These are phyloP conservation scores for Laodelphax striatellus DNA, from an alignment of 1,140 invertebrate species.

Conservation along the genomic window DNA sequence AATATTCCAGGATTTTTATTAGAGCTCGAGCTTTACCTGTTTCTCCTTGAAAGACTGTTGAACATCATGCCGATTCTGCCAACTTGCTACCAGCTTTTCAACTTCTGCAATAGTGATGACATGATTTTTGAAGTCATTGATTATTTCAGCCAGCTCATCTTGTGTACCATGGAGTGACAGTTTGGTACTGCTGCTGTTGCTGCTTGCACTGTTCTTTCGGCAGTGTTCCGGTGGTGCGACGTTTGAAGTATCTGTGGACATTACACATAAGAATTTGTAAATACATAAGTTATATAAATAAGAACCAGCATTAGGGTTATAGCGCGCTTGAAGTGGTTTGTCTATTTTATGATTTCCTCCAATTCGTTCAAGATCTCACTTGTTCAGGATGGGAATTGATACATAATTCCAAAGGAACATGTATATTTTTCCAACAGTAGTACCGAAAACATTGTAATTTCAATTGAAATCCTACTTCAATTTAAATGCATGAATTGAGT, in stretches of 20 bases:
- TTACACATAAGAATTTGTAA: not conserved
- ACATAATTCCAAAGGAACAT: not conserved
- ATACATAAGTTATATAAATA: too few species aligned
- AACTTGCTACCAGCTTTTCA: slow-evolving; percentile 70
- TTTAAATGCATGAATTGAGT: too few species aligned
- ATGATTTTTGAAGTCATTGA: slow-evolving; percentile 82
- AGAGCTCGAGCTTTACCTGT: slow-evolving; percentile 31
- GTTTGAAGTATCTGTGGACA: slow-evolving; percentile 1
- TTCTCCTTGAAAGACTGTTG: slow-evolving; percentile 76
- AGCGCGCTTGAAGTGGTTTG: too few species aligned
- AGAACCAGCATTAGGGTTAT: too few species aligned
- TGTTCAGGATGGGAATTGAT: too few species aligned
- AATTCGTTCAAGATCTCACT: too few species aligned
- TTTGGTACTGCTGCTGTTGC: slow-evolving; percentile 15
- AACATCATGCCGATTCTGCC: slow-evolving; percentile 73
- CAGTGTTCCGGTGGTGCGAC: not conserved
- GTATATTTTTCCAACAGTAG: too few species aligned
- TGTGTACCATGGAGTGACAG: slow-evolving; percentile 33
- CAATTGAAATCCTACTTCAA: too few species aligned
- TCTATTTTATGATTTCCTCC: too few species aligned
- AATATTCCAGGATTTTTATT: too few species aligned
- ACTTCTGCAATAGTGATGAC: slow-evolving; percentile 73
- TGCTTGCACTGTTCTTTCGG: slow-evolving; percentile 15
- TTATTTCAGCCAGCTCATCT: slow-evolving; percentile 72
- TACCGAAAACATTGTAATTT: too few species aligned